Percentiles rank a stretch among this genome's conserved stretches.
Conservation (phyloP, 2,888 invertebrate genomes). For the Helleia helle region DNA sequence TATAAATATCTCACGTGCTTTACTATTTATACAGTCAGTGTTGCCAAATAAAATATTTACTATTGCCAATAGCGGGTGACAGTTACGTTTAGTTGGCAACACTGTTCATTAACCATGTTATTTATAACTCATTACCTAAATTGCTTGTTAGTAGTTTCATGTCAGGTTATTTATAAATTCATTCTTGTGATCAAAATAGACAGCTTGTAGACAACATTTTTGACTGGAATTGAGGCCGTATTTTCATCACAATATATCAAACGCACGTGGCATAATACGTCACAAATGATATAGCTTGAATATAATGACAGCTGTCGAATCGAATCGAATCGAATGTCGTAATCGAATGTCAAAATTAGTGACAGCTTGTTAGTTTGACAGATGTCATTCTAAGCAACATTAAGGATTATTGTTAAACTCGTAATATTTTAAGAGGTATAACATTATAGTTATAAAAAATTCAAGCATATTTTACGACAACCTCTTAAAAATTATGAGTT, state of each 20-base stretch:
- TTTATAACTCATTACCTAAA: background rate
- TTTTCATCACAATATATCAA: too few relatives aligned
- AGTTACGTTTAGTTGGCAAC: background rate
- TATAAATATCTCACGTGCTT: background rate
- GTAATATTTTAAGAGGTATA: background rate
- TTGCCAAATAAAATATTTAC: background rate
- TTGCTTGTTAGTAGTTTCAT: background rate
- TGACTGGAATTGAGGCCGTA: background rate
- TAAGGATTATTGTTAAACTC: too few relatives aligned
- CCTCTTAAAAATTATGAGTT: background rate
- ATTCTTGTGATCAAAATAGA: too few relatives aligned
- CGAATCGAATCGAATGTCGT: too few relatives aligned
- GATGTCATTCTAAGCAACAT: too few relatives aligned
- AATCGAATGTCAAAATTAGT: too few relatives aligned
- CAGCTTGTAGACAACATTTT: background rate
- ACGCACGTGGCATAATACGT: too few relatives aligned
- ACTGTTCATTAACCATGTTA: background rate
- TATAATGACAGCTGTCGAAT: too few relatives aligned
- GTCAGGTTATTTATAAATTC: too few relatives aligned
- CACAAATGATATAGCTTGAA: too few relatives aligned
- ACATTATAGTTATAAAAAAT: background rate
- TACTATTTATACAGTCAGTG: background rate
- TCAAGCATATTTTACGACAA: background rate
- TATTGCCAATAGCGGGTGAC: background rate
- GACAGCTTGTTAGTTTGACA: too few relatives aligned